Conservation (phyloP, 2,797 vertebrate genomes). For the Protosalanx chinensis region DNA sequence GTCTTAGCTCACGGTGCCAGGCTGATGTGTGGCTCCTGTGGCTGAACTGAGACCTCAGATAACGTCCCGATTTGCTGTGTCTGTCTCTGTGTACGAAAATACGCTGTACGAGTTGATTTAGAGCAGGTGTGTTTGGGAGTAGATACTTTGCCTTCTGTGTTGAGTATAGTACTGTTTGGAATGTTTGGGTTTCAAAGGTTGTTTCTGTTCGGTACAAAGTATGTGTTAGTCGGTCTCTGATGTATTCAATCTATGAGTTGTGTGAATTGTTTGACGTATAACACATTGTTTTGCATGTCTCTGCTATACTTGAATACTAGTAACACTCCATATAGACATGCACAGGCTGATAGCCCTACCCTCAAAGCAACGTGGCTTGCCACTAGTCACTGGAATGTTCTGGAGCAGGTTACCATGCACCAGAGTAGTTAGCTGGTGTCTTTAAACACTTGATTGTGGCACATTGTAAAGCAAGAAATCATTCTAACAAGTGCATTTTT, state of each 20-base stretch:
- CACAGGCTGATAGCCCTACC: slow-evolving; percentile 1
- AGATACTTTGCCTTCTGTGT: slow-evolving; percentile 67
- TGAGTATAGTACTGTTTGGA: slow-evolving; percentile 13
- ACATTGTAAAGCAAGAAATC: slow-evolving; percentile 37
- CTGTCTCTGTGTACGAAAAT: slow-evolving; percentile 54
- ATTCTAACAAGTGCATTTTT: slow-evolving; percentile 62
- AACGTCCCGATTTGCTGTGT: neutral
- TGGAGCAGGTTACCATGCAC: slow-evolving; percentile 41
- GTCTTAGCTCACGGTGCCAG: too few species aligned
- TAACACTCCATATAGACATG: slow-evolving; percentile 31
- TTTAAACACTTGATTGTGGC: slow-evolving; percentile 42
- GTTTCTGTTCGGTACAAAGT: slow-evolving; percentile 32
- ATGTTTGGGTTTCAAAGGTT: slow-evolving; percentile 28
- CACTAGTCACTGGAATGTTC: slow-evolving; percentile 39
- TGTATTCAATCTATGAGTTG: slow-evolving; percentile 36
- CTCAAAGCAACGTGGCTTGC: slow-evolving; percentile 20
- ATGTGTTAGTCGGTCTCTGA: slow-evolving; percentile 22
- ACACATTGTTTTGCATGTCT: slow-evolving; percentile 33
- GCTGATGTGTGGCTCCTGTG: too few species aligned
- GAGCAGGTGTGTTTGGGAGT: slow-evolving; percentile 57
- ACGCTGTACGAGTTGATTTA: slow-evolving; percentile 45
- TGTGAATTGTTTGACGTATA: slow-evolving; percentile 32
- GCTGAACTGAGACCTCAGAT: too few species aligned
- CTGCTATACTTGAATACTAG: slow-evolving; percentile 27
- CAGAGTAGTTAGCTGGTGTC: slow-evolving; percentile 36